phyloP scores from a whole-genome alignment of 2,888 invertebrate genomes.

The Brassicogethes aeneus region DNA sequence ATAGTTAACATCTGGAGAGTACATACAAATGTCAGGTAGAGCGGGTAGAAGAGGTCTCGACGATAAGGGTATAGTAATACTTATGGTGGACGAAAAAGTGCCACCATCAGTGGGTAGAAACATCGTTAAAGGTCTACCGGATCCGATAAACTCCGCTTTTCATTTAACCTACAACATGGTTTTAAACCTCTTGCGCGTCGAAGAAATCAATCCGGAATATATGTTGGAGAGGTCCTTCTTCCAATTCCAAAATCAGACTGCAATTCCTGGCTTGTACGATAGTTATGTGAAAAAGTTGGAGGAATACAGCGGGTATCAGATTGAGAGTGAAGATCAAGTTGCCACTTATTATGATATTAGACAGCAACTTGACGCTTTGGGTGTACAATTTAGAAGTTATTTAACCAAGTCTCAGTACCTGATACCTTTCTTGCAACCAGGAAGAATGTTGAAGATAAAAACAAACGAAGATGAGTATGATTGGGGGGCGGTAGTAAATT shows the following conservation, averaged over 20 bases:
- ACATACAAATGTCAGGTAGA: slow-evolving; percentile 99
- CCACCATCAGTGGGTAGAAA: slow-evolving; percentile 65
- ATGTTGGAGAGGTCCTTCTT: slow-evolving; percentile 98
- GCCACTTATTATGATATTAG: slow-evolving; percentile 79
- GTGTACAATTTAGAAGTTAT: slow-evolving; percentile 65
- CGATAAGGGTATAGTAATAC: slow-evolving; percentile 87
- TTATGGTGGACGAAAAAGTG: slow-evolving; percentile 98
- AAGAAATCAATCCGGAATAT: slow-evolving; percentile 98
- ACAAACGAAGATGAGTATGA: slow-evolving; percentile 82
- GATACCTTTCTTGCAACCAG: slow-evolving; percentile 90
- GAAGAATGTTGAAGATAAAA: slow-evolving; percentile 82
- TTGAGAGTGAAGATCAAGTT: slow-evolving; percentile 67
- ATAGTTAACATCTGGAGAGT: slow-evolving; percentile 90
- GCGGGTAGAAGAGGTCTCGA: slow-evolving; percentile 96
- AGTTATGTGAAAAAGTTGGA: slow-evolving; percentile 64
- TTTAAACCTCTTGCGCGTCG: slow-evolving; percentile 87
- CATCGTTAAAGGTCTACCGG: slow-evolving; percentile 79
- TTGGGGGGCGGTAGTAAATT: slow-evolving; percentile 95
- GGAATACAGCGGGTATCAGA: slow-evolving; percentile 52
- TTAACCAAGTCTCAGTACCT: slow-evolving; percentile 82
- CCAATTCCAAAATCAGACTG: slow-evolving; percentile 97
- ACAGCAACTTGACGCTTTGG: slow-evolving; percentile 67
- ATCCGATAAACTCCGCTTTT: slow-evolving; percentile 97
- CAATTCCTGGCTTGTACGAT: slow-evolving; percentile 82
- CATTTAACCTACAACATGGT: slow-evolving; percentile 99